Evolutionary conservation across 2,888 invertebrate genomes (phyloP), one percentile per base, ranked within the genome.

Genomic region (Caenorhabditis sinica): DNA sequence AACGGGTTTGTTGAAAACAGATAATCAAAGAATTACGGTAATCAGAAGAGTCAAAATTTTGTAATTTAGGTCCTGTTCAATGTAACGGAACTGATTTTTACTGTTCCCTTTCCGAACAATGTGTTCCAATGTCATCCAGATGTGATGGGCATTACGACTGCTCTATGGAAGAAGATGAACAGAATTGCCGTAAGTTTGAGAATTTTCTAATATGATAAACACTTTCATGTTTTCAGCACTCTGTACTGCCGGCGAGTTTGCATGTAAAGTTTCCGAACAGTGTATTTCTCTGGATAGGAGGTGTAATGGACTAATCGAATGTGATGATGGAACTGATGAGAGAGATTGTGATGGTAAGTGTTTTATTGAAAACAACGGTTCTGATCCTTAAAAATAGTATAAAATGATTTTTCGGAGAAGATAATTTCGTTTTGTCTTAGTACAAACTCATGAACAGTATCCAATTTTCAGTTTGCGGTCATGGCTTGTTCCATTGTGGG

Each of bases 121-220:
- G 91, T 61, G 90, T 92, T 17, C 85, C 86, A 23, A 82, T 88
- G 85, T 87, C 87, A 5, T 83, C 87, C 36, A 69, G 92, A 69
- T 92, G 92, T 80, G 92, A 92, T 74, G 92, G 92, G 3, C 89
- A 89, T 33, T 92, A 93, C 79, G 92, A 92, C 77, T 92, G 92
- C 66, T 82, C 89, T 3, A 81, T 92, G 71, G 92, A 92, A 73
- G 92, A 92, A 81, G 92, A 92, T 81, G 92, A 92, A 77, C 92
- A 93, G 74, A 92, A 92, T 69, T 92, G 92, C 80, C 91, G 92
- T 92, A 73, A 83, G 91, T 86, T 69, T 40, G 9, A 1, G 2
- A 43, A 17, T 2, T 25, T 49, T 15, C 6, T 11, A 30, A 28
- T 13, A 4, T 15, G 3, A 15, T 17, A 11, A 23, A 36, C n/a